Percentiles rank a stretch among this genome's conserved stretches.
These are phyloP conservation scores for Drosophila seclusa DNA, from an alignment of 2,888 invertebrate species.

Conservation along the genomic window DNA sequence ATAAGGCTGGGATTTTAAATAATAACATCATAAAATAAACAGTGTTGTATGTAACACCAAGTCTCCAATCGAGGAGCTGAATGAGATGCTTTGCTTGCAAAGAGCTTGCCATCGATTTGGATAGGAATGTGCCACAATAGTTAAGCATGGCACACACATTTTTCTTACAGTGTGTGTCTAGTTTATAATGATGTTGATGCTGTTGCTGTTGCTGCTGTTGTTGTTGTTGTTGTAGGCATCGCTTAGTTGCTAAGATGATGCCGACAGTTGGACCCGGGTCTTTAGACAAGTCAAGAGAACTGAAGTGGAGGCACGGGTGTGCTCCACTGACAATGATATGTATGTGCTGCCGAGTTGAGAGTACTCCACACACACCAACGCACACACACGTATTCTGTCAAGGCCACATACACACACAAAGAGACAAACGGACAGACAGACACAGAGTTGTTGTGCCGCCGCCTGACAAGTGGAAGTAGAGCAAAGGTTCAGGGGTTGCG, in stretches of 20 bases:
- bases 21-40: background rate
- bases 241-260: slow-evolving; percentile 78
- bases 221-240: slow-evolving; percentile 53
- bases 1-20: background rate
- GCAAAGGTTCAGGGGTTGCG: background rate
- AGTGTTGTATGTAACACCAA: background rate
- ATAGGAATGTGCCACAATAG: background rate
- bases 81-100: background rate
- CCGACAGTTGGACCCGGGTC: slow-evolving; percentile 75
- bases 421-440: slow-evolving; percentile 14
- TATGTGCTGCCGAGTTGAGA: slow-evolving; percentile 43
- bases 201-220: slow-evolving; percentile 39
- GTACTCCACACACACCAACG: slow-evolving; percentile 24
- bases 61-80: background rate
- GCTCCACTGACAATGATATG: slow-evolving; percentile 74
- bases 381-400: slow-evolving; percentile 32
- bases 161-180: slow-evolving; percentile 55
- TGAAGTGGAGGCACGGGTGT: slow-evolving; percentile 68
- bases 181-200: slow-evolving; percentile 73
- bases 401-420: slow-evolving; percentile 38
- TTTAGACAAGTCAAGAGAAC: slow-evolving; percentile 79
- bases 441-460: slow-evolving; percentile 42
- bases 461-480: slow-evolving; percentile 12
- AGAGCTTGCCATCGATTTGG: background rate
- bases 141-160: background rate